phyloP scores from a whole-genome alignment of 2,888 invertebrate species.

The Yponomeuta sedellus region DNA sequence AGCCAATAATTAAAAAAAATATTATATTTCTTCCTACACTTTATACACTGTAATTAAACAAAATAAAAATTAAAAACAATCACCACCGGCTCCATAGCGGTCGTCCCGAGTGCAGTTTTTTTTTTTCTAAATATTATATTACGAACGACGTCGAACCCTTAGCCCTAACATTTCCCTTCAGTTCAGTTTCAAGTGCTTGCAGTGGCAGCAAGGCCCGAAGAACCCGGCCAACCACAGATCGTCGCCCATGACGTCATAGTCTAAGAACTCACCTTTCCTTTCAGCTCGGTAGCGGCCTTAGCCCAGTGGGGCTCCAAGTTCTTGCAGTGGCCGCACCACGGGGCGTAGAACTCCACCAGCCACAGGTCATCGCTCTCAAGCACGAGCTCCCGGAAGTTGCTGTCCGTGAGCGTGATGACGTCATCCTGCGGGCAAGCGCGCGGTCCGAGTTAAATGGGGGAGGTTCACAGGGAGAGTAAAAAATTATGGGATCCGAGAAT shows the following conservation, averaged over 20 bases:
- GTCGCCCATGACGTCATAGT: slow-evolving; percentile 48
- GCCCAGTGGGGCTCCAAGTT: slow-evolving; percentile 98
- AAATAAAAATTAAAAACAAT: too few relatives aligned
- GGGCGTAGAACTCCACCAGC: slow-evolving; percentile 98
- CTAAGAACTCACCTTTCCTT: slow-evolving; percentile 84
- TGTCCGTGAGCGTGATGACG: slow-evolving; percentile 96
- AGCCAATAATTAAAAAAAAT: too few relatives aligned
- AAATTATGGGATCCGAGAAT: too few relatives aligned
- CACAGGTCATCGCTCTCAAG: slow-evolving; percentile 95
- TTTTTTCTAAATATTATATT: background rate
- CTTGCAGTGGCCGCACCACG: slow-evolving; percentile 98
- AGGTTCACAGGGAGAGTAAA: too few relatives aligned
- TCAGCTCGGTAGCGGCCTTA: slow-evolving; percentile 93
- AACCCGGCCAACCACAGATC: slow-evolving; percentile 96
- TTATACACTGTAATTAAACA: too few relatives aligned
- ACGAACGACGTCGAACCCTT: background rate
- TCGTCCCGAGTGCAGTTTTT: too few relatives aligned
- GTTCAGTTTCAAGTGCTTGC: slow-evolving; percentile 95
- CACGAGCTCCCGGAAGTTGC: slow-evolving; percentile 95
- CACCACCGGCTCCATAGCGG: too few relatives aligned
- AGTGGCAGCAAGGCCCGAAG: slow-evolving; percentile 98
- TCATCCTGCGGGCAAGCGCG: slow-evolving; percentile 44
- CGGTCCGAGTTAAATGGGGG: background rate
- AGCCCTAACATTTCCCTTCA: slow-evolving; percentile 91
- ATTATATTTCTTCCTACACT: too few relatives aligned